Evolutionary conservation across 2,888 invertebrate species (phyloP), one percentile per base, ranked within the genome.

Genomic region (Reticulitermes lucifugus): DNA sequence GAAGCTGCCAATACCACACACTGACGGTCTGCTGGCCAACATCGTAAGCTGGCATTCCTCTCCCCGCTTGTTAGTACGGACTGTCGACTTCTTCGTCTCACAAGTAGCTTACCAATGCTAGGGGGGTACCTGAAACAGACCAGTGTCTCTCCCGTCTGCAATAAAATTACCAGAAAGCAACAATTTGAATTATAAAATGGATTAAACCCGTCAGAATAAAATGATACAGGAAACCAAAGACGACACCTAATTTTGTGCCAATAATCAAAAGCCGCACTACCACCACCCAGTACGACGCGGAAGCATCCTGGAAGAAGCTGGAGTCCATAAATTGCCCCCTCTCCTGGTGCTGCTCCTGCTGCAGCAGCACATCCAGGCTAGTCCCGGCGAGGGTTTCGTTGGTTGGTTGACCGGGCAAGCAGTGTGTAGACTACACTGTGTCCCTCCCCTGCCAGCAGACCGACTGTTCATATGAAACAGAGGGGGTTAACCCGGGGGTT

Each of bases 351-450:
- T 65, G 25, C 73, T 35, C 73, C 70, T 14, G 35, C 41, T 73
- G 73, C 73, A 73, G 70, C 70, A 70, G 29, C 70, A 25, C 29
- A 70, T 70, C 70, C 70, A 70, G 70, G 70, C 25, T 14, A 25
- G 14, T 41, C 73, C 35, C 29, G 73, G 73, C 73, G 73, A 73
- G 73, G 73, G 73, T 70, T 70, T 25, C 70, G 70, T 70, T 70
- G 70, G 70, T 73, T 73, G 73, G 73, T 73, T 41, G 73, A 73
- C 73, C 73, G 73, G 73, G 73, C 73, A 35, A 73, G 25, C 70
- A 12, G 70, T 70, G 70, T 70, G 70, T 70, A 70, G 70, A 70
- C 70, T 29, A 29, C 12, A 25, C 25, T 70, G 70, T 29, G 25
- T 65, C 29, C 70, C 25, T 25, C 70, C 70, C 70, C 18, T 55